Base-by-base conservation (phyloP, 2,113 vertebrate species). In the Malurus elegans region DNA sequence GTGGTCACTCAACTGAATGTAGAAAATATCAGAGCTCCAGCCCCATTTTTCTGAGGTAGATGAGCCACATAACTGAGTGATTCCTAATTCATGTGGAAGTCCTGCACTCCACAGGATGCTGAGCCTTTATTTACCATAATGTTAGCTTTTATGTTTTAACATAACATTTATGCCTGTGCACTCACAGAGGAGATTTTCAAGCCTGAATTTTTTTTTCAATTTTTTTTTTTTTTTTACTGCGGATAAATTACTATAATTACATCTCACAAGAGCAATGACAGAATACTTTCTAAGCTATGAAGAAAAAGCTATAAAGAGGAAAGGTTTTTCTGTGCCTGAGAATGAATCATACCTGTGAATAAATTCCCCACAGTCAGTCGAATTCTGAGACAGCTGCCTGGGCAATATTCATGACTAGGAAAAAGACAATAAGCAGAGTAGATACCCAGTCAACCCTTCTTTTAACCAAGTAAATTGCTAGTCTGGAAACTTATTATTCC, bases 241-340 rank as follows among this genome's bases (percentile, higher is more conserved):
- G 81, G 85, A 84, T 88, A 72, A 95, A 89, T 90, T 90, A 90
- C 48, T 92, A 56, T 88, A 95, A 96, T 95, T 93, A 86, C 29
- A 44, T 53, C 57, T 65, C 69, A 58, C 45, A 84, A 75, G 70
- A 92, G 76, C 76, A 74, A 84, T 69, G 75, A 87, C 73, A 93
- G 90, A 90, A 95, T 66, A 51, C 57, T 79, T 89, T 91, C 48
- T 90, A 89, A 81, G 69, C 57, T 29, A 32, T 31, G 57, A 82
- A 95, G 40, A 38, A 78, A 88, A 70, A 74, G 14, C 67, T 88
- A 40, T 34, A 38, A 58, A 86, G 40, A 50, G n/a, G 47, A 74
- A 90, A 71, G 36, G 14, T 32, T 80, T 93, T 88, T 86, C 62
- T 56, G 21, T 75, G 69, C 67, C 73, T 88, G 76, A 75, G 75